Conservation (phyloP, 2,113 vertebrate species). For the Ramphastos sulfuratus region DNA sequence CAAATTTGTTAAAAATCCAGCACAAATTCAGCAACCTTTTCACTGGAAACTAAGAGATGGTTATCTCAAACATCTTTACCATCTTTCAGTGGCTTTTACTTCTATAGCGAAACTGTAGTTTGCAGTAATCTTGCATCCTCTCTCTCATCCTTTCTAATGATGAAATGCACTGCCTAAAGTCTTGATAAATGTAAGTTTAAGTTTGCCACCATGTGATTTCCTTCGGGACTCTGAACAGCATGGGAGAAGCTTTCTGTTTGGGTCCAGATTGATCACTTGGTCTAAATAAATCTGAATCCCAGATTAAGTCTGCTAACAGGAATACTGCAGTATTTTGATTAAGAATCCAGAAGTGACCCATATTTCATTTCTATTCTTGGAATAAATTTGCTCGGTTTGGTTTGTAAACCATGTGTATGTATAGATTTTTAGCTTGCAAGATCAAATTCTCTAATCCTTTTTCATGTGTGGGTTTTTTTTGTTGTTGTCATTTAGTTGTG, state of each 20-base stretch:
- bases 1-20: not conserved
- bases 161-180: not conserved
- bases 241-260: not conserved
- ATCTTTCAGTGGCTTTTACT: not conserved
- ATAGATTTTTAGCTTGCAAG: conserved; percentile 15
- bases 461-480: not conserved
- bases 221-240: not conserved
- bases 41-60: not conserved
- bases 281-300: conserved; percentile 40
- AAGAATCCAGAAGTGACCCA: conserved; percentile 48
- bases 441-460: conserved; percentile 47
- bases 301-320: conserved; percentile 31
- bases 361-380: conserved; percentile 52
- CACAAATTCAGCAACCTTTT: not conserved
- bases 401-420: conserved; percentile 51
- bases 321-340: conserved; percentile 45
- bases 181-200: not conserved
- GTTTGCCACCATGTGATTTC: not conserved
- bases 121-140: not conserved
- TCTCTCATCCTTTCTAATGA: not conserved
- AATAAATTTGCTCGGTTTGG: conserved; percentile 43
- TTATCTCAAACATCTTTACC: not conserved
- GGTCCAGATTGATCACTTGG: conserved; percentile 22
- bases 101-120: not conserved
- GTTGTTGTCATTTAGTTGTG: too few species aligned